Conservation (phyloP, 2,797 vertebrate species). For the Somateria mollissima region DNA sequence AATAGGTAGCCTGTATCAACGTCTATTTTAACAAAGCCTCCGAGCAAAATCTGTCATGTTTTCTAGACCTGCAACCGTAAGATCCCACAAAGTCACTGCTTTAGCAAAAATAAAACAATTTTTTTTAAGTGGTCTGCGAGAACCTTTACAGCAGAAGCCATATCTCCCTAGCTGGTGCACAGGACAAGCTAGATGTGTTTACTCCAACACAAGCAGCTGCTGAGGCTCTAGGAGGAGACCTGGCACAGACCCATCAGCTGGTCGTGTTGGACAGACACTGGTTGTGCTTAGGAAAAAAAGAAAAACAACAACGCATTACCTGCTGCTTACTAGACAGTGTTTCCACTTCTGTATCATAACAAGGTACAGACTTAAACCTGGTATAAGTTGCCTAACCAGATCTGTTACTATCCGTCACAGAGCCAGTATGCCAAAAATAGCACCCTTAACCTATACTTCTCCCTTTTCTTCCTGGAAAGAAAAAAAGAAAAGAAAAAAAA, state of each 20-base stretch:
- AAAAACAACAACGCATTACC: rapidly evolving
- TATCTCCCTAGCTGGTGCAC: neutral
- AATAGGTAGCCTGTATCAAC: neutral
- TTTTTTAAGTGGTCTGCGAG: neutral
- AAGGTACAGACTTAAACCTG: neutral
- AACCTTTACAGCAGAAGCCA: neutral
- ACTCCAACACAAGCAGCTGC: neutral
- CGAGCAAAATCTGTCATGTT: neutral
- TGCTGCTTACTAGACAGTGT: neutral
- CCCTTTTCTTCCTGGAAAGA: neutral
- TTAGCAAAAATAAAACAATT: neutral
- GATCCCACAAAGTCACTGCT: neutral
- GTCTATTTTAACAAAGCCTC: neutral
- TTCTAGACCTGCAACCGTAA: neutral
- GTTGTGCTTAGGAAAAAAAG: neutral
- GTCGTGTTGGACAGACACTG: rapidly evolving
- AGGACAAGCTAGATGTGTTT: rapidly evolving
- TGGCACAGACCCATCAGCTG: rapidly evolving
- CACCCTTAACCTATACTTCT: neutral
- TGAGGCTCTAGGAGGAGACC: neutral
- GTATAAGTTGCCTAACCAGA: neutral
- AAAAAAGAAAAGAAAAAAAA: rapidly evolving
- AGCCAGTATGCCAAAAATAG: neutral
- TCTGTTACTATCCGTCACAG: neutral
- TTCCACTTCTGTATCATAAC: neutral